Evolutionary conservation across 2,113 vertebrate genomes (phyloP).

Genomic region (Sminthopsis crassicaudata): DNA sequence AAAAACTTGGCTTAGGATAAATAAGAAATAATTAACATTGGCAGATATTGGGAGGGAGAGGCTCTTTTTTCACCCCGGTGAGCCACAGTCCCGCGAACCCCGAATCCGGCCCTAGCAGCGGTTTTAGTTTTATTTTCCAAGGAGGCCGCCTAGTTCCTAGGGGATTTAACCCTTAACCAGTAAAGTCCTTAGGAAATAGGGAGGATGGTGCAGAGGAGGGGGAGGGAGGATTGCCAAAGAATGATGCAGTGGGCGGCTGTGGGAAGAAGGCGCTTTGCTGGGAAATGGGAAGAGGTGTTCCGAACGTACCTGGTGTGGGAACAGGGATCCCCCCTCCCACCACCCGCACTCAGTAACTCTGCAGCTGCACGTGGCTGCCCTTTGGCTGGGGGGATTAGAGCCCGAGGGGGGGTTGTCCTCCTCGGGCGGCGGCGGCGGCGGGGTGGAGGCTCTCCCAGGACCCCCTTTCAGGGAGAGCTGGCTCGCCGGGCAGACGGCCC

Average conservation of each 20-base stretch:
- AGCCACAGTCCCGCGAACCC: neutral
- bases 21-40: no score
- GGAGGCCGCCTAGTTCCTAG: neutral
- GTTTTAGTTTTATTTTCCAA: no score
- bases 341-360: neutral
- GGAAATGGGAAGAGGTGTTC: neutral
- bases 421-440: no score
- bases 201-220: neutral
- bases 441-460: neutral
- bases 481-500: neutral
- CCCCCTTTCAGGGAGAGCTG: neutral
- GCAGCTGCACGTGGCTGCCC: neutral
- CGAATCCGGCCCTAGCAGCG: neutral
- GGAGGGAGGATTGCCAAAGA: neutral
- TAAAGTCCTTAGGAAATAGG: neutral
- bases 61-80: neutral
- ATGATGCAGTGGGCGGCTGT: neutral
- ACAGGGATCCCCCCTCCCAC: neutral
- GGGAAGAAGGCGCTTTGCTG: neutral
- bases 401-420: neutral
- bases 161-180: neutral
- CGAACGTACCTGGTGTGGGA: neutral
- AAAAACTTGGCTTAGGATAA: no score
- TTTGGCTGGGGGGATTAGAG: neutral
- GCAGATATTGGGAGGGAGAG: neutral